Evolutionary conservation across 2,113 vertebrate species (phyloP), one percentile per base, ranked within the genome.

Genomic region (Myrmophylax atrothorax): DNA sequence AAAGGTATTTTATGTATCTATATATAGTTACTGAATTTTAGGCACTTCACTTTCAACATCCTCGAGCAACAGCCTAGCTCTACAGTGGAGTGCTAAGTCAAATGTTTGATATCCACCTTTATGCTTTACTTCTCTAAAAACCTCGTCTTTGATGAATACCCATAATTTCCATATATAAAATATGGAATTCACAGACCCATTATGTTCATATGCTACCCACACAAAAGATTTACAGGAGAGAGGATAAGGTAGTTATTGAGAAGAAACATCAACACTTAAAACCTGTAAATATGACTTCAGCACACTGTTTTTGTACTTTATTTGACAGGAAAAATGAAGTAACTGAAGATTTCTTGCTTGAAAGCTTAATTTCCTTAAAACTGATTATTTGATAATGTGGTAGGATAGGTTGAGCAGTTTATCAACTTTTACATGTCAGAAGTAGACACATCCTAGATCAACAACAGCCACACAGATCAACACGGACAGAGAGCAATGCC

Each of bases 401-500:
- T 44, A 40, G 44, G 16, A 49, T 44, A 5, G 1, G 14, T 16
- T 63, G 23, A 82, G 12, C 13, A 49, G 6, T 68, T 56, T 66
- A 78, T n/a, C 37, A 78, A 55, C 4, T 56, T 73, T 38, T 83
- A 70, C 9, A 25, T 33, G 10, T 38, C 47, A 62, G 31, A 56
- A 83, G 24, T 28, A 38, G 35, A 26, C 16, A 18, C 11, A 58
- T 23, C 12, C 33, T 42, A 80, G 35, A 64, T 9, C 3, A 38
- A 19, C 18, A 38, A 14, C 31, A 85, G 40, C 10, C 8, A 15
- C 26, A 33, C 19, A 52, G n/a, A 67, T 18, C 8, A 49, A 24
- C 22, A 26, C 0, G 3, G 18, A 10, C 11, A n/a, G 50, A 28
- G 12, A 75, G 2, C 3, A 1, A 13, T 18, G 16, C 19, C 28